Evolutionary conservation across 2,113 vertebrate species (phyloP).

Genomic region (Takifugu bimaculatus): DNA sequence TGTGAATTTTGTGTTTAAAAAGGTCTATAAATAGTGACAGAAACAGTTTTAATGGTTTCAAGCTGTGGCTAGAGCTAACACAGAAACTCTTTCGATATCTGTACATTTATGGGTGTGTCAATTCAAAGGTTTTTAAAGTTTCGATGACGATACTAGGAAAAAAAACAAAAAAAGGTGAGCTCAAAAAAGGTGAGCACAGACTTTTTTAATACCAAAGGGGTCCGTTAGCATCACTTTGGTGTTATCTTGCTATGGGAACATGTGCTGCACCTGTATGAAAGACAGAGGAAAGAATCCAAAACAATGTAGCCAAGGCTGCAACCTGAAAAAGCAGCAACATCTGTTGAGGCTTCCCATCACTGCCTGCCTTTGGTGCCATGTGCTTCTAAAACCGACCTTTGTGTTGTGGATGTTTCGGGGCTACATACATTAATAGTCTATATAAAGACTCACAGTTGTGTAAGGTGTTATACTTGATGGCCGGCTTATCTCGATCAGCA

Average conservation of each 20-base stretch:
- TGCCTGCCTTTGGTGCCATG: constrained; percentile 1
- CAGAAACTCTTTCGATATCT: too few species aligned
- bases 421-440: constrained; percentile 48
- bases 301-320: neutral
- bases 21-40: too few species aligned
- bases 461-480: constrained; percentile 35
- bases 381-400: constrained; percentile 28
- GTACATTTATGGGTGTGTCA: neutral
- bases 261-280: too few species aligned
- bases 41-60: too few species aligned
- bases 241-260: too few species aligned
- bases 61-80: too few species aligned
- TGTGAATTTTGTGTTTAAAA: too few species aligned
- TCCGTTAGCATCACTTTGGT: too few species aligned
- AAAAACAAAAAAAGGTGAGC: too few species aligned
- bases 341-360: neutral
- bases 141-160: too few species aligned
- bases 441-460: constrained; percentile 50
- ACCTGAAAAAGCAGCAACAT: neutral
- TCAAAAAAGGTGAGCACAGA: too few species aligned
- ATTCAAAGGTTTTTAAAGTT: neutral
- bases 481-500: constrained; percentile 58
- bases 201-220: too few species aligned
- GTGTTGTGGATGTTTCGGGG: constrained; percentile 50
- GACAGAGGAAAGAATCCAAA: neutral